Evolutionary conservation across 2,888 invertebrate genomes (phyloP).

Genomic region (Megaustenia siamemsis): DNA sequence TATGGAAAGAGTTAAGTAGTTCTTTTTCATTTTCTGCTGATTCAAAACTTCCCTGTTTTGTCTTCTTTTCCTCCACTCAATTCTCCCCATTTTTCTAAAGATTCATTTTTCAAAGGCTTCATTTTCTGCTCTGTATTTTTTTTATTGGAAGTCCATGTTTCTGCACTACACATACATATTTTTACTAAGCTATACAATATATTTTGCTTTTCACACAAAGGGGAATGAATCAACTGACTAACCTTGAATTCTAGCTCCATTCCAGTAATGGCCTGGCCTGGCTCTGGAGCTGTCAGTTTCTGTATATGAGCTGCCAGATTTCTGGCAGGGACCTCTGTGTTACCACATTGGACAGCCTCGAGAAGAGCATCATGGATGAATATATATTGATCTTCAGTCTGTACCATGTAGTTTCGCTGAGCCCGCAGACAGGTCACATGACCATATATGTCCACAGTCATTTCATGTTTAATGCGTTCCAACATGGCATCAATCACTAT

Average conservation of each 20-base stretch:
- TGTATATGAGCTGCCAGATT: constrained; percentile 97
- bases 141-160: too few species aligned
- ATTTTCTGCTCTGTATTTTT: too few species aligned
- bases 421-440: constrained; percentile 98
- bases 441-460: constrained; percentile 98
- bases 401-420: constrained; percentile 99
- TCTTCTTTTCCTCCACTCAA: too few species aligned
- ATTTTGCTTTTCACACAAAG: too few species aligned
- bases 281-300: constrained; percentile 90
- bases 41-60: too few species aligned
- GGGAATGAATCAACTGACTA: background rate
- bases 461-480: constrained; percentile 97
- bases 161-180: too few species aligned
- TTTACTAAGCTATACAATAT: too few species aligned
- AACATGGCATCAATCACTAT: constrained; percentile 99
- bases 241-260: constrained; percentile 80
- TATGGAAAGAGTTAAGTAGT: too few species aligned
- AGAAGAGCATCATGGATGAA: constrained; percentile 98
- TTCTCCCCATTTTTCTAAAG: too few species aligned
- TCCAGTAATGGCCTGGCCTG: constrained; percentile 78
- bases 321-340: constrained; percentile 96
- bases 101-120: too few species aligned
- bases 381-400: constrained; percentile 98
- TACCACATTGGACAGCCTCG: constrained; percentile 97
- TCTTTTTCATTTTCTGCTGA: too few species aligned